These are phyloP conservation scores for Mus spicilegus DNA, from an alignment of 2,113 vertebrate species.

Conservation along the genomic window DNA sequence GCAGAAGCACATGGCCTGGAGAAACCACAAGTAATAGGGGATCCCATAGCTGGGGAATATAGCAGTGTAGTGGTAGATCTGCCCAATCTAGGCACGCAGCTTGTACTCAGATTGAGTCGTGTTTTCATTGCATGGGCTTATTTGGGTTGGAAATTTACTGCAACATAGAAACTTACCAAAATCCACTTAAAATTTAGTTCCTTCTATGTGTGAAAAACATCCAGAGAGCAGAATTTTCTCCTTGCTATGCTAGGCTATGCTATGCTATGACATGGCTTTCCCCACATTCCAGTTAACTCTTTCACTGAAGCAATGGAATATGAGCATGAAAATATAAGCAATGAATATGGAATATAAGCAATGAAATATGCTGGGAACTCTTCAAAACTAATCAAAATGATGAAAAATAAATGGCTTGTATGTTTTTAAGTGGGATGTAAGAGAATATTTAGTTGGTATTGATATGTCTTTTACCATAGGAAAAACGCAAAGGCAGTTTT, in stretches of 20 bases:
- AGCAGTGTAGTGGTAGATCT: too few species aligned
- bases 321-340: too few species aligned
- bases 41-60: too few species aligned
- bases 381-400: slow-evolving; percentile 9
- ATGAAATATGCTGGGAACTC: not conserved
- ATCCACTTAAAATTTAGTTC: slow-evolving; percentile 7
- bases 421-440: slow-evolving; percentile 22
- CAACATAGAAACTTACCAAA: slow-evolving; percentile 1
- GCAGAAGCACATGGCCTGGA: too few species aligned
- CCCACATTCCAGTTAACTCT: not conserved
- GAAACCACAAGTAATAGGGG: too few species aligned
- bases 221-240: not conserved
- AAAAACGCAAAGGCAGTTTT: slow-evolving; percentile 30
- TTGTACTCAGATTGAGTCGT: too few species aligned
- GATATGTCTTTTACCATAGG: not conserved
- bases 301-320: not conserved
- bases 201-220: not conserved
- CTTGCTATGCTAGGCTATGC: not conserved
- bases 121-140: too few species aligned
- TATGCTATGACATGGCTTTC: not conserved
- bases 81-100: too few species aligned
- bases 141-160: too few species aligned
- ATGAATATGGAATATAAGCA: not conserved
- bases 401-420: slow-evolving; percentile 12
- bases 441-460: not conserved